Evolutionary conservation across 2,888 invertebrate species (phyloP), one percentile per base, ranked within the genome.

Genomic region (Leptura quadrifasciata): DNA sequence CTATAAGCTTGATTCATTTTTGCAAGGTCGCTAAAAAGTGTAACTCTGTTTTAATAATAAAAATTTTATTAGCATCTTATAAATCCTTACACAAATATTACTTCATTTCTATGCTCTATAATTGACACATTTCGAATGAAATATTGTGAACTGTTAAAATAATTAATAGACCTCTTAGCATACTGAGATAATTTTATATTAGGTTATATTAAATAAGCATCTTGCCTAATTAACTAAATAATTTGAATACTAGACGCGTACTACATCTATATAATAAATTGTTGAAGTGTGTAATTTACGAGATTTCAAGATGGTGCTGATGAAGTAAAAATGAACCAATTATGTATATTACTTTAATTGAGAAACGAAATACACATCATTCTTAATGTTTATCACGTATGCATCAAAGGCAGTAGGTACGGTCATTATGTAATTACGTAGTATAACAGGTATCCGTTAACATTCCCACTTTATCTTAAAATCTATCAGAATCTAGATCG

Each of bases 401-500:
- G 61, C 71, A 61, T 71, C 47, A 39, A 60, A 71, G 27, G 61
- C 61, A 60, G 71, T 61, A 39, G 61, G 71, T 61, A 71, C 39
- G 20, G 61, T 71, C 71, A 71, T 71, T 71, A 71, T 47, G 54
- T 71, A 71, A 71, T 71, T 71, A 61, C 61, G 47, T 31, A 9
- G 47, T 39, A 52, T 54, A 71, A 52, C 71, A 57, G 61, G 61
- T 71, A 60, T 52, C 61, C 71, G 61, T 71, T 71, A 71, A 61
- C 71, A 71, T 71, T 47, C 71, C 60, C 61, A 52, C 58, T 71
- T 71, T 71, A 71, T 71, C 71, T 71, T 58, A 21, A 60, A 71
- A 71, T 71, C 61, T 35, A 71, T 47, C 61, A 35, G 71, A 60
- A 61, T 71, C 71, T 71, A 61, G 71, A 71, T 61, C 71, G 61